Evolutionary conservation across 2,888 invertebrate species (phyloP).

Genomic region (Cepaea hortensis): DNA sequence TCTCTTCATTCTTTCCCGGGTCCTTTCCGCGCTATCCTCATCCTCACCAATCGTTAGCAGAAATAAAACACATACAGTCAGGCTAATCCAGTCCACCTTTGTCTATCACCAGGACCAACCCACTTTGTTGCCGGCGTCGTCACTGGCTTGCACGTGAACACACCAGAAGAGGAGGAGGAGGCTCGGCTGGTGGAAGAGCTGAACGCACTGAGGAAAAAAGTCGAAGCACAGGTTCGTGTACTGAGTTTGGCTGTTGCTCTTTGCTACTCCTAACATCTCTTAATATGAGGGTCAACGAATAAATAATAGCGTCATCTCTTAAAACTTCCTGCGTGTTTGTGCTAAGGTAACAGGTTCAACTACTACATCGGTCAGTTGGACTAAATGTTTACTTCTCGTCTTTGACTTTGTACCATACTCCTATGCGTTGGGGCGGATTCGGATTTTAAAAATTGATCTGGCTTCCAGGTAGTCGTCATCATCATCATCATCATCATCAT

Average conservation of each 20-base stretch:
- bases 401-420: neutral
- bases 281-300: neutral
- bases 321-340: neutral
- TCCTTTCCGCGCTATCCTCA: too few relatives aligned
- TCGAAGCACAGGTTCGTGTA: conserved; percentile 44
- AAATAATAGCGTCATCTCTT: neutral
- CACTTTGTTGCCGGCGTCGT: conserved; percentile 38
- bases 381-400: too few relatives aligned
- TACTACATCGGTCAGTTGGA: too few relatives aligned
- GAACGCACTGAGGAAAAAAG: conserved; percentile 28
- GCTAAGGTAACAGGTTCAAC: too few relatives aligned
- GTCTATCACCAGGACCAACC: conserved; percentile 31
- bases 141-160: conserved; percentile 42
- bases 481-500: too few relatives aligned
- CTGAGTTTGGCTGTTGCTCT: neutral
- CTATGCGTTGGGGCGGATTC: too few relatives aligned
- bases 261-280: neutral
- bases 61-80: too few relatives aligned
- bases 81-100: neutral
- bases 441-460: too few relatives aligned
- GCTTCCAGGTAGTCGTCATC: too few relatives aligned
- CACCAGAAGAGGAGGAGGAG: conserved; percentile 46
- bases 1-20: too few relatives aligned
- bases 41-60: too few relatives aligned
- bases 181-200: conserved; percentile 41